phyloP scores from a whole-genome alignment of 2,797 vertebrate species.

The Poliocrania exsul region DNA sequence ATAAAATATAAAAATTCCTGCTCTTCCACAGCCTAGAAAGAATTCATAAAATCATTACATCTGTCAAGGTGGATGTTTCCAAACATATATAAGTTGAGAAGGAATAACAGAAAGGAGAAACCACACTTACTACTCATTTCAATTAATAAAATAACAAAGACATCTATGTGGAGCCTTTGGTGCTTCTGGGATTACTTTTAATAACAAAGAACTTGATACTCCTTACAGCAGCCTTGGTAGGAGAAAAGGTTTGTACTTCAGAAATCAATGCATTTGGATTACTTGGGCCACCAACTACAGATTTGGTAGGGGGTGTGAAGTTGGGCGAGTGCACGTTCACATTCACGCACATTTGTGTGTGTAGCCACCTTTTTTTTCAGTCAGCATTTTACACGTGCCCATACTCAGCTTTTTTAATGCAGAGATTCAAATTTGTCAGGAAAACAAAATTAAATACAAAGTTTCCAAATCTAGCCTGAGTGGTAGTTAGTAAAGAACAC shows the following conservation, averaged over 20 bases:
- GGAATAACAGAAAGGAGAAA: background rate
- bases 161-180: background rate
- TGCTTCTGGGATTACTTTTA: background rate
- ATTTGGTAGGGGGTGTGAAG: background rate
- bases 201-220: background rate
- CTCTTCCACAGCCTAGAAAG: background rate
- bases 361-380: background rate
- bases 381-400: background rate
- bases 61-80: background rate
- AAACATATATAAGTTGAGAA: background rate
- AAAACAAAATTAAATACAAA: background rate
- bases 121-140: background rate
- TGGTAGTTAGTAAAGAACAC: background rate
- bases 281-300: background rate
- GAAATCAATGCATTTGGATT: background rate
- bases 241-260: background rate
- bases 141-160: background rate
- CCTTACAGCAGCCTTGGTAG: background rate
- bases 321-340: fast-evolving
- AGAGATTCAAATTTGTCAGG: background rate
- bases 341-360: fast-evolving
- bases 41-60: background rate
- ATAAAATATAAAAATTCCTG: background rate
- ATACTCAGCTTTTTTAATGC: background rate
- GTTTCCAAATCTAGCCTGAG: background rate